Percentiles rank a stretch among this genome's conserved stretches.
phyloP scores from a whole-genome alignment of 2,888 invertebrate species.

The Penaeus monodon region DNA sequence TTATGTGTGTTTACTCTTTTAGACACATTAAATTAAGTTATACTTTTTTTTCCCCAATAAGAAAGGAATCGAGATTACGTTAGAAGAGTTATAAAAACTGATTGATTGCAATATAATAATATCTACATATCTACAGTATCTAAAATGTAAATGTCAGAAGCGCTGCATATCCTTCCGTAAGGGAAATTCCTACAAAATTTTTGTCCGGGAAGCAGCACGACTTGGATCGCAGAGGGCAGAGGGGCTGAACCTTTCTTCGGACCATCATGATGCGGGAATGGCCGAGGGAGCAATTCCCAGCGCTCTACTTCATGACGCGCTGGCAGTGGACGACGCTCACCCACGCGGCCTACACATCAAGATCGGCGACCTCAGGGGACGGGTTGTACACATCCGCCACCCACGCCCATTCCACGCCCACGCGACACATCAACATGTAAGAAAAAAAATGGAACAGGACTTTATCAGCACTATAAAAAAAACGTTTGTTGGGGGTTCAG shows the following conservation, averaged over 20 bases:
- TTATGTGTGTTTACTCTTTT: neutral
- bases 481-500: neutral
- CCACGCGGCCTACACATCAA: constrained; percentile 81
- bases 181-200: neutral
- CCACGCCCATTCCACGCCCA: constrained; percentile 45
- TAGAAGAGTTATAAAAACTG: neutral
- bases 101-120: neutral
- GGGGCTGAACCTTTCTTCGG: constrained; percentile 38
- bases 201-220: neutral
- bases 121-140: too few species aligned
- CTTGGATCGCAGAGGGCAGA: neutral
- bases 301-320: constrained; percentile 79
- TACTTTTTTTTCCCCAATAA: too few species aligned
- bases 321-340: constrained; percentile 77
- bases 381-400: constrained; percentile 18
- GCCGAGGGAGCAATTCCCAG: constrained; percentile 84
- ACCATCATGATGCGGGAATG: constrained; percentile 39
- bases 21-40: neutral
- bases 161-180: neutral
- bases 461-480: too few species aligned
- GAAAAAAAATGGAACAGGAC: neutral
- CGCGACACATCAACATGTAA: constrained; percentile 44
- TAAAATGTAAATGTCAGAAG: too few species aligned
- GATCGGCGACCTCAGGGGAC: constrained; percentile 76
- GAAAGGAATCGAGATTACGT: neutral